phyloP scores from a whole-genome alignment of 2,113 vertebrate species.

The Natator depressus region DNA sequence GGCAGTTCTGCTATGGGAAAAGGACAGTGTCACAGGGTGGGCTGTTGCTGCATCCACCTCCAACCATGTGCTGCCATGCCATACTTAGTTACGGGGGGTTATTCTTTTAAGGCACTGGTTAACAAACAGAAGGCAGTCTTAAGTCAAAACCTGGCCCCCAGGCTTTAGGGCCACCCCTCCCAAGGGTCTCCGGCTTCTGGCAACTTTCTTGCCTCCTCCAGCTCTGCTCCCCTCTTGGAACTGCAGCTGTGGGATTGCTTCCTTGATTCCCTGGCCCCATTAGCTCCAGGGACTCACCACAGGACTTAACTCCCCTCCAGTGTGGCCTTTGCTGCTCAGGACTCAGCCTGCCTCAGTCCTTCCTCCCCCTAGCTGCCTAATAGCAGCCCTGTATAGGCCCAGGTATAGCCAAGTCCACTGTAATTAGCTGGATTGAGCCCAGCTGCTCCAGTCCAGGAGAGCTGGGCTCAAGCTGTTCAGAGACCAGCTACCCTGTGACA shows the following conservation, averaged over 20 bases:
- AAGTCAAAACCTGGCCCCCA: no score
- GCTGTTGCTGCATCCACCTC: neutral
- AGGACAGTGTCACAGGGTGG: neutral
- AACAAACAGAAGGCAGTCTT: neutral
- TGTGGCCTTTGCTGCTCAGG: neutral
- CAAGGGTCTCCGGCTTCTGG: neutral
- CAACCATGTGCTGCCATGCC: neutral
- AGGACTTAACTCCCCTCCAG: neutral
- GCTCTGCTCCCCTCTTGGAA: neutral
- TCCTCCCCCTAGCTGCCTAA: no score
- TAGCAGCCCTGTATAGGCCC: no score
- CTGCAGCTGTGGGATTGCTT: neutral
- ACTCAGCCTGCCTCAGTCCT: neutral
- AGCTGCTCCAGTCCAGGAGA: no score
- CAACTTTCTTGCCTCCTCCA: neutral
- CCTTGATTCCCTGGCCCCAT: neutral
- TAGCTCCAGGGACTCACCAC: neutral
- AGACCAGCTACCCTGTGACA: no score
- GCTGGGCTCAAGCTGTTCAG: no score
- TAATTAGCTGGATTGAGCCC: no score
- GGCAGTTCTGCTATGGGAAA: neutral
- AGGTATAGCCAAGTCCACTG: no score
- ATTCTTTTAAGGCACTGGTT: neutral
- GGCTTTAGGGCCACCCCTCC: no score
- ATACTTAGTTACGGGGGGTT: neutral